Evolutionary conservation across 2,113 vertebrate species (phyloP).

Genomic region (Sialia sialis): DNA sequence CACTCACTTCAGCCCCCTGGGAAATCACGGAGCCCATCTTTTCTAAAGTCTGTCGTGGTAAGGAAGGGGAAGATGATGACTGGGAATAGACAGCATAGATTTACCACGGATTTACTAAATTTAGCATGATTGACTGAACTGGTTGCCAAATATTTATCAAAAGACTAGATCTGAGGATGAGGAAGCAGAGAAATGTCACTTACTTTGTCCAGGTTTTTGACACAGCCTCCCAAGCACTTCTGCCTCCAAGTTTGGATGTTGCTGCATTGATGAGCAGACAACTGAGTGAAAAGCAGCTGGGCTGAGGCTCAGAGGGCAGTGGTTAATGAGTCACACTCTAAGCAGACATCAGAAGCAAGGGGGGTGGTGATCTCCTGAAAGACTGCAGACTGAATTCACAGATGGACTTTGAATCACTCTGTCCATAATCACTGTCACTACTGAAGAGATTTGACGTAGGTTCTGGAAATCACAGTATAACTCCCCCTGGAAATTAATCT

Average conservation of each 20-base stretch:
- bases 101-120: slow-evolving; percentile 14
- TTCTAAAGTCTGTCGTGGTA: not conserved
- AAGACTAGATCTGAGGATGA: not conserved
- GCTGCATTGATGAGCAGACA: not conserved
- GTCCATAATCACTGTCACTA: not conserved
- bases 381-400: not conserved
- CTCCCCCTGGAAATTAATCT: not conserved
- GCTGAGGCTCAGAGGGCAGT: not conserved
- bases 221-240: not conserved
- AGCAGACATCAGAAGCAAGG: not conserved
- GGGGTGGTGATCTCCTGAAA: not conserved
- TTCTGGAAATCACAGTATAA: not conserved
- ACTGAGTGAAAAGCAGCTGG: not conserved
- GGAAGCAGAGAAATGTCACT: not conserved
- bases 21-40: slow-evolving; percentile 29
- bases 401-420: not conserved
- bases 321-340: not conserved
- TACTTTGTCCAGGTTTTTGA: not conserved
- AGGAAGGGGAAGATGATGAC: not conserved
- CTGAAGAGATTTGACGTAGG: not conserved
- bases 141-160: not conserved
- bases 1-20: not conserved
- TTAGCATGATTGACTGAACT: not conserved
- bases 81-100: not conserved
- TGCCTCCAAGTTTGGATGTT: not conserved